Conservation (phyloP, 2,888 invertebrate species). For the Apoda limacodes region DNA sequence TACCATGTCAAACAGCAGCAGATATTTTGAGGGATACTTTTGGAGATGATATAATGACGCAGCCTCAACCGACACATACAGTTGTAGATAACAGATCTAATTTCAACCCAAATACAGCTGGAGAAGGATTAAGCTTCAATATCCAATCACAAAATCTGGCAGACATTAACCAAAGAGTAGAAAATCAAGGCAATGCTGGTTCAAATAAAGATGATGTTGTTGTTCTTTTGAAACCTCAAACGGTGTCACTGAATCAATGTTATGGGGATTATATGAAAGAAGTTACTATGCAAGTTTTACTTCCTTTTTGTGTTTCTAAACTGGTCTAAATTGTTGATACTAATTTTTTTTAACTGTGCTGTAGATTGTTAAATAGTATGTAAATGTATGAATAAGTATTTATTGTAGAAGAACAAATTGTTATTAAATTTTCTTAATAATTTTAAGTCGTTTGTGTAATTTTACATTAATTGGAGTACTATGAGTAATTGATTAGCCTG, state of each 20-base stretch:
- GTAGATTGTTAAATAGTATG: no score
- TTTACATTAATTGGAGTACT: no score
- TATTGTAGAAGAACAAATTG: no score
- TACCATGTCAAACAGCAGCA: slow-evolving; percentile 33
- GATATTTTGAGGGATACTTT: slow-evolving; percentile 29
- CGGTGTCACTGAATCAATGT: slow-evolving; percentile 28
- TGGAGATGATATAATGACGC: slow-evolving; percentile 9
- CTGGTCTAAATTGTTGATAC: no score
- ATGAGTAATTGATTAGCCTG: no score
- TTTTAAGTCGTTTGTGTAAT: no score
- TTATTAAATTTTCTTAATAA: no score
- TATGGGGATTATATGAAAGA: slow-evolving; percentile 36
- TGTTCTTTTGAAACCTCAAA: slow-evolving; percentile 34
- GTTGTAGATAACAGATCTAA: not conserved
- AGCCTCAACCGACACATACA: slow-evolving; percentile 17
- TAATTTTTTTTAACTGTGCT: no score
- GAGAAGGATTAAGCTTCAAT: slow-evolving; percentile 17
- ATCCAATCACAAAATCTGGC: slow-evolving; percentile 17
- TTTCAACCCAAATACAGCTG: slow-evolving; percentile 17
- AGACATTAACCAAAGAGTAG: slow-evolving; percentile 10
- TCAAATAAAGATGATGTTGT: slow-evolving; percentile 24
- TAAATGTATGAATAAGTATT: no score
- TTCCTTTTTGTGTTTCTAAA: slow-evolving; percentile 31
- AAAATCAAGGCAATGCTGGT: slow-evolving; percentile 21
- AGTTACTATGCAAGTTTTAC: slow-evolving; percentile 31